These are phyloP conservation scores for Lithodes maja DNA, from an alignment of 2,888 invertebrate genomes.

Conservation along the genomic window DNA sequence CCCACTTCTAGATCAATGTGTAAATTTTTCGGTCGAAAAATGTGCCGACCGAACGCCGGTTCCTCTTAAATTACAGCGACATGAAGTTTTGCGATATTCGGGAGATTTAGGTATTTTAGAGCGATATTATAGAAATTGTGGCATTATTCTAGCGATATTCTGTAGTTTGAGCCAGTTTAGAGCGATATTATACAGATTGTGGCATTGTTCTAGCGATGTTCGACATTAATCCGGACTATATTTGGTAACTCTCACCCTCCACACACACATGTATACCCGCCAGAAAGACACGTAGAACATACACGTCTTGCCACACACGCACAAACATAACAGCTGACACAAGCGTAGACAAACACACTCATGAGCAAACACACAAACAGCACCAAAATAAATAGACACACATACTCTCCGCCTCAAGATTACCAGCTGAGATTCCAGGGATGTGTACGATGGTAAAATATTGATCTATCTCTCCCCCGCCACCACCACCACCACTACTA, in stretches of 20 bases:
- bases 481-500: background rate
- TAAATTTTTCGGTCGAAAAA: too few species aligned
- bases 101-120: too few species aligned
- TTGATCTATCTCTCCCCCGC: background rate
- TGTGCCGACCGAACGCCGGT: too few species aligned
- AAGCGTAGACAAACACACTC: constrained; percentile 38
- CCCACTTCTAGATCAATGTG: too few species aligned
- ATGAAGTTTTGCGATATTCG: too few species aligned
- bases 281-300: constrained; percentile 32
- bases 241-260: background rate
- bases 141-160: too few species aligned
- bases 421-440: background rate
- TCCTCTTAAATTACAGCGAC: too few species aligned
- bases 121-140: too few species aligned
- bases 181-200: too few species aligned
- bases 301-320: constrained; percentile 39
- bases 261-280: constrained; percentile 19
- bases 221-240: background rate
- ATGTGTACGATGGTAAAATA: background rate
- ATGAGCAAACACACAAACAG: background rate
- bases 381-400: background rate
- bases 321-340: constrained; percentile 30
- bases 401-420: background rate
- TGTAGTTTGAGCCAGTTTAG: too few species aligned
- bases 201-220: too few species aligned